Conservation (phyloP, 2,113 vertebrate species). For the Thamnophis sirtalis region DNA sequence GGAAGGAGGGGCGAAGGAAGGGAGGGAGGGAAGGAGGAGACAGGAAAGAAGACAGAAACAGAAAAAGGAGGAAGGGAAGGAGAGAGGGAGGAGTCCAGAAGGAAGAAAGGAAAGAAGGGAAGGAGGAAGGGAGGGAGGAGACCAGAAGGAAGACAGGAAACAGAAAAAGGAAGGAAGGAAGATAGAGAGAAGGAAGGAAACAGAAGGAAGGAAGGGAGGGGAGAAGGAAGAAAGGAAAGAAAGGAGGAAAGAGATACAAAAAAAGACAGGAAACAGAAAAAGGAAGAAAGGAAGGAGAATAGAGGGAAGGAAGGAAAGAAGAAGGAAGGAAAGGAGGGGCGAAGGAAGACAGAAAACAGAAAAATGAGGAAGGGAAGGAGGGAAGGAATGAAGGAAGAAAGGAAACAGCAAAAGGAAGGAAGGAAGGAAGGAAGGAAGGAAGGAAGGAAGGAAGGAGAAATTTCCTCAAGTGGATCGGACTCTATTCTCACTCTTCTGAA, state of each 20-base stretch:
- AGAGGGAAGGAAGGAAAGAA: no score
- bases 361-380: background rate
- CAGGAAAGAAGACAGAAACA: no score
- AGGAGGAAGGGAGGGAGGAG: slow-evolving; percentile 25
- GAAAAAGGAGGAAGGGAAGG: slow-evolving; percentile 39
- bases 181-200: background rate
- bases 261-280: background rate
- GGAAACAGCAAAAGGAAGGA: no score
- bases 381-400: no score
- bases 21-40: slow-evolving; percentile 43
- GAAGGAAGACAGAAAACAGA: background rate
- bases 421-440: no score
- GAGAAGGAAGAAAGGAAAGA: slow-evolving; percentile 18
- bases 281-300: no score
- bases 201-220: slow-evolving; percentile 4
- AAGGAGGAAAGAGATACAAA: slow-evolving; percentile 1
- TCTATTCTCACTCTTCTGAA: background rate
- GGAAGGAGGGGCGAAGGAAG: slow-evolving; percentile 60
- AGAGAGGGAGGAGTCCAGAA: no score
- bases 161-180: background rate
- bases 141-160: background rate
- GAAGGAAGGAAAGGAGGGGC: no score
- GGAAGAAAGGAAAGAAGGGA: slow-evolving; percentile 29
- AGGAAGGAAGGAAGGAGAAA: background rate
- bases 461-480: background rate